These are phyloP conservation scores for Phataginus tetradactyla DNA, from an alignment of 2,797 vertebrate genomes.

Conservation along the genomic window DNA sequence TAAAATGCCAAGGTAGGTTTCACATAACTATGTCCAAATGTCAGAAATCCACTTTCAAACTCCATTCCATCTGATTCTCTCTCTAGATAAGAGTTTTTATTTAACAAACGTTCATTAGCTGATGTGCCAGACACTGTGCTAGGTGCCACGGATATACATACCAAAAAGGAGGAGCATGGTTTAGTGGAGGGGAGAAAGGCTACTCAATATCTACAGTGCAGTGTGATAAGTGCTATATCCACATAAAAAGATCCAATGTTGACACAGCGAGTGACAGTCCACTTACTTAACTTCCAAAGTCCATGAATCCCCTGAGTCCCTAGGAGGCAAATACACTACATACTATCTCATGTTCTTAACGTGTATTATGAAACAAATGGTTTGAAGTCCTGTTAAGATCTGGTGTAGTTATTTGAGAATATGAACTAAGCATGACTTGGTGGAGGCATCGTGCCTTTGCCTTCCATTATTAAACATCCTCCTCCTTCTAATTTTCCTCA, in stretches of 20 bases:
- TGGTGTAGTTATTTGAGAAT: not conserved
- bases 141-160: conserved; percentile 31
- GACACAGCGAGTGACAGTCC: not conserved
- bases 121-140: conserved; percentile 75
- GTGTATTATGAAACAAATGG: not conserved
- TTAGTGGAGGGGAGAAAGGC: not conserved
- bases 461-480: not conserved
- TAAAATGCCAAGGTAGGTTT: not conserved
- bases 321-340: not conserved
- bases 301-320: not conserved
- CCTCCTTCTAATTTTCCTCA: not conserved
- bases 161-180: not conserved
- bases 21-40: not conserved
- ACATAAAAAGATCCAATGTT: not conserved
- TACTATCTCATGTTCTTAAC: not conserved
- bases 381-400: not conserved
- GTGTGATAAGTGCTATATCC: conserved; percentile 79
- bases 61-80: conserved; percentile 1
- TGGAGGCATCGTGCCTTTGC: not conserved
- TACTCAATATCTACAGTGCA: not conserved
- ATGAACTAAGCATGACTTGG: not conserved
- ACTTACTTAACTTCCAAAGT: conserved; percentile 54
- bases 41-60: conserved; percentile 22
- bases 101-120: conserved; percentile 36
- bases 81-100: not conserved